Conservation (phyloP, 2,113 vertebrate genomes). For the Lepus timidus region DNA sequence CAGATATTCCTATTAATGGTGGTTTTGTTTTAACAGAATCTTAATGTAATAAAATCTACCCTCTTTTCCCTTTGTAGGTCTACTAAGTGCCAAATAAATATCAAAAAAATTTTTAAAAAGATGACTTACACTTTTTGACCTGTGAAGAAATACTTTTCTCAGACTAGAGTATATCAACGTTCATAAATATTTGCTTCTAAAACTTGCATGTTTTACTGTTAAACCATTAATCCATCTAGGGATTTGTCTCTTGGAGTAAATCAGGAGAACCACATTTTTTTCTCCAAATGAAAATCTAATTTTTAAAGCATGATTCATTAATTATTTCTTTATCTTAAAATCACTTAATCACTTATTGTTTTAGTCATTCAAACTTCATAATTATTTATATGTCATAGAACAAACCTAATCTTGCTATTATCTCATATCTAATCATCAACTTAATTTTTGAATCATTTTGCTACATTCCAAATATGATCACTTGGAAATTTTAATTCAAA, state of each 20-base stretch:
- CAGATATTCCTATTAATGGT: background rate
- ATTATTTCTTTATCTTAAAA: background rate
- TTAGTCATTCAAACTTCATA: background rate
- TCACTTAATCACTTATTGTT: background rate
- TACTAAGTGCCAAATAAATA: background rate
- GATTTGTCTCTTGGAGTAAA: background rate
- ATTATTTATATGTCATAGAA: background rate
- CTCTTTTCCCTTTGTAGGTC: background rate
- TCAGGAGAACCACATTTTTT: background rate
- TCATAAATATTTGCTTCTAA: background rate
- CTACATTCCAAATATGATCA: background rate
- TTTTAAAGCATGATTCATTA: constrained; percentile 2
- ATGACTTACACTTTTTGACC: constrained; percentile 12
- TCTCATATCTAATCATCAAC: background rate
- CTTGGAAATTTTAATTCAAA: constrained; percentile 28
- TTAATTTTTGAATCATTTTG: constrained; percentile 22
- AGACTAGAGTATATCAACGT: background rate
- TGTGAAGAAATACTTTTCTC: background rate
- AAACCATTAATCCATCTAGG: background rate
- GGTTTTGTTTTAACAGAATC: background rate
- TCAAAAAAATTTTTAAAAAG: background rate
- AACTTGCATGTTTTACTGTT: background rate
- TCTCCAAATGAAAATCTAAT: background rate
- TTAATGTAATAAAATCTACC: background rate
- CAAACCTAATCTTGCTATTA: background rate